phyloP scores from a whole-genome alignment of 2,113 vertebrate genomes.

The Spizaetus ornatus region DNA sequence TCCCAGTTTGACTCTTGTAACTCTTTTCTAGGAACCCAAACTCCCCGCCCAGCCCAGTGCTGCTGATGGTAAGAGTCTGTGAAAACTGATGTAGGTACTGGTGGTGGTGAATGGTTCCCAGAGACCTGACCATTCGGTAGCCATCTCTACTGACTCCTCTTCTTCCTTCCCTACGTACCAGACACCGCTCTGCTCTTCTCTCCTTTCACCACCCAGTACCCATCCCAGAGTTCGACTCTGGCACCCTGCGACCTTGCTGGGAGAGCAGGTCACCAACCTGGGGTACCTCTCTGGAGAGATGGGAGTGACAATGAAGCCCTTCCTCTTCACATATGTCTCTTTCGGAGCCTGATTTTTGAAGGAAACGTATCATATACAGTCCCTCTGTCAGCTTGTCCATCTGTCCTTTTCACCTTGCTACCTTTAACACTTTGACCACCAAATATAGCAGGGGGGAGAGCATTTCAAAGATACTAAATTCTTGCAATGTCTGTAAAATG shows the following conservation, averaged over 20 bases:
- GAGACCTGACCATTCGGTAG: background rate
- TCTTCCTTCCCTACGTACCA: background rate
- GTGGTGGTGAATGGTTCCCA: background rate
- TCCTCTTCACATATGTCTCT: background rate
- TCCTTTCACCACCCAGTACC: background rate
- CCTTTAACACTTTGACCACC: background rate
- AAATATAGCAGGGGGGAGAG: background rate
- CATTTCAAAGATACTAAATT: background rate
- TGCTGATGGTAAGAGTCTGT: constrained; percentile 14
- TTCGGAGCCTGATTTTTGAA: background rate
- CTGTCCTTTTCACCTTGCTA: background rate
- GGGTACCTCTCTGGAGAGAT: background rate
- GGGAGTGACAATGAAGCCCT: background rate
- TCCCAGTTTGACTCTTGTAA: background rate
- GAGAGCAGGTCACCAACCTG: background rate
- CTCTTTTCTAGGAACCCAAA: constrained; percentile 17
- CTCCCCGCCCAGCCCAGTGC: background rate
- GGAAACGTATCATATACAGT: background rate
- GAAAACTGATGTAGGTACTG: background rate
- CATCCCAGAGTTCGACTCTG: background rate
- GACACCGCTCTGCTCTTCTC: background rate
- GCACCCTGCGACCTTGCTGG: background rate
- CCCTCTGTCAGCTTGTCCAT: background rate
- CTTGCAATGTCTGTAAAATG: background rate
- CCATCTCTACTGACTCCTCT: background rate